Conservation (phyloP, 2,797 vertebrate genomes). For the Enteromius treurensis region DNA sequence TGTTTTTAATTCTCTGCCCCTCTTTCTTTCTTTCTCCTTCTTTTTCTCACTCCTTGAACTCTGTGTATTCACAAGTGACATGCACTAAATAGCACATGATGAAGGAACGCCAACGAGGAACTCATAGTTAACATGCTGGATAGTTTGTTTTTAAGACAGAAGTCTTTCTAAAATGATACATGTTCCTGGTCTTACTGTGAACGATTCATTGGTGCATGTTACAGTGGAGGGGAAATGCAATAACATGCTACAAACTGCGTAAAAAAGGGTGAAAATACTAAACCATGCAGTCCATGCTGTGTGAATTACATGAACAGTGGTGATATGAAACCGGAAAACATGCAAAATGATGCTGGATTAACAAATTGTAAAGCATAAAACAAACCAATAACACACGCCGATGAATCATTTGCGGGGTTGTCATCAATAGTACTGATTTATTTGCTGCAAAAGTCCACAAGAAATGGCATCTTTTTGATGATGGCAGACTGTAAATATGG, state of each 20-base stretch:
- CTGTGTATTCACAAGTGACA: conserved; percentile 53
- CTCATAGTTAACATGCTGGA: conserved; percentile 45
- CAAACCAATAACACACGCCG: not conserved
- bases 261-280: not conserved
- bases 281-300: not conserved
- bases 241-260: not conserved
- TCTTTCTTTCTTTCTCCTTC: conserved; percentile 58
- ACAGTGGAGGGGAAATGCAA: not conserved
- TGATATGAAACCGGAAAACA: not conserved
- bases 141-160: conserved; percentile 27
- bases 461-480: not conserved
- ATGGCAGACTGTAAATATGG: conserved; percentile 3
- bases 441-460: not conserved
- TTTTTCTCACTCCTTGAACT: conserved; percentile 60
- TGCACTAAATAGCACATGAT: conserved; percentile 52
- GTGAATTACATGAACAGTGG: not conserved
- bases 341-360: not conserved
- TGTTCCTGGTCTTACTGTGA: not conserved
- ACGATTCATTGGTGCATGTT: not conserved
- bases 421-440: not conserved
- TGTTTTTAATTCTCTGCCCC: conserved; percentile 78
- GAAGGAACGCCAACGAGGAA: conserved; percentile 50
- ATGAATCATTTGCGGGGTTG: not conserved
- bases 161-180: not conserved
- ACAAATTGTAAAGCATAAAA: not conserved